Base-by-base conservation (phyloP, 2,113 vertebrate genomes). In the Bucco capensis region DNA sequence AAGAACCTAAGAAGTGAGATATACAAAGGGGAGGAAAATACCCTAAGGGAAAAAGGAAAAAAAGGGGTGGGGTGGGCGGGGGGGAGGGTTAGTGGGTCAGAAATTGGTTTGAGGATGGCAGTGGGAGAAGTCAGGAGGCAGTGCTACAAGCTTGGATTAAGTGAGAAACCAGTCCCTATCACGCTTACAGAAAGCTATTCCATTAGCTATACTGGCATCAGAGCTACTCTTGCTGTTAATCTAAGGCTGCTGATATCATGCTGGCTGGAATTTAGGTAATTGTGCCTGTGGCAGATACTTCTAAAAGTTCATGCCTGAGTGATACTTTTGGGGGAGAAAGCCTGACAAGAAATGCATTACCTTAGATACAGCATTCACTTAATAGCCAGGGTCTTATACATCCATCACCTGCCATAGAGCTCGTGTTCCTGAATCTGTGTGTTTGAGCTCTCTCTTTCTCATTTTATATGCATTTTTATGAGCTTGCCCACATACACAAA, bases 401-500 rank as follows among this genome's bases (percentile, higher is more conserved):
- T 89, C 31, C 27, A 46, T 95, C 85, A 65, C 51, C 80, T 76
- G 54, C 38, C 30, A 85, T 58, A 42, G 16, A 94, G 24, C 31
- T 89, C 4, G 1, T 83, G 50, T 24, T 92, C 30, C 80, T 66
- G 79, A 54, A 38, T 83, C 60, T 47, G 35, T 49, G 51, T n/a
- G 37, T 53, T 54, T 62, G 54, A 76, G 50, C 8, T 10, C 57
- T 24, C 8, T 10, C 57, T 24, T 70, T 61, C 44, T 93, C 31
- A 46, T 60, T 87, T 89, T 82, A 28, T 49, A 46, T 25, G 31
- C 33, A 53, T 87, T 91, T 92, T 89, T 89, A 89, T 92, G 87
- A 67, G 49, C 35, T 89, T 93, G 58, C 71, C 22, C 67, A 83
- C 54, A 50, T 72, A 79, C 40, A 61, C 53, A 84, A 53, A 72